Percentiles rank a stretch among this genome's conserved stretches.
phyloP scores from a whole-genome alignment of 1,140 invertebrate genomes.

The Lineus longissimus region DNA sequence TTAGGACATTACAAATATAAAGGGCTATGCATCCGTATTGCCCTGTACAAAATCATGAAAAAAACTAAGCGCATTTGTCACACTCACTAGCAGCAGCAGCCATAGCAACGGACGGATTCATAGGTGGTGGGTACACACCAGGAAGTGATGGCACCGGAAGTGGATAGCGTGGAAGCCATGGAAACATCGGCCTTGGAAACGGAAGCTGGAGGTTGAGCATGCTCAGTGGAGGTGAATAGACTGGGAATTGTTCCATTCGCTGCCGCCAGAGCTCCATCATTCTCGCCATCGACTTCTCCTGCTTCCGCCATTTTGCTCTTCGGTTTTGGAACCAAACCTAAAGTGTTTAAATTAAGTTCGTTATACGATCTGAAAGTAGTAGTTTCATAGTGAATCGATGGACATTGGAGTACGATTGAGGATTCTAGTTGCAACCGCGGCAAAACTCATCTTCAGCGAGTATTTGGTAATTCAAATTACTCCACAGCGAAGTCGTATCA shows the following conservation, averaged over 20 bases:
- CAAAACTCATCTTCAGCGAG: background rate
- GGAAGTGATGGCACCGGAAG: background rate
- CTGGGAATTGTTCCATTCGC: conserved; percentile 20
- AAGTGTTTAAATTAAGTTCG: conserved; percentile 6
- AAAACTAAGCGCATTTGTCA: no score
- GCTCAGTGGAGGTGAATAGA: conserved; percentile 19
- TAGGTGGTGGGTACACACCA: conserved; percentile 14
- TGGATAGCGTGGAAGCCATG: conserved; percentile 7
- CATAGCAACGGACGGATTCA: no score
- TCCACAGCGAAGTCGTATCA: no score
- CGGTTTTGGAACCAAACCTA: conserved; percentile 96
- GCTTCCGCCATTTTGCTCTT: conserved; percentile 93
- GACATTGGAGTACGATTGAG: background rate
- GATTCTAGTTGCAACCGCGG: background rate
- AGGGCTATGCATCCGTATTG: no score
- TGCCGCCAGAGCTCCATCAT: conserved; percentile 30
- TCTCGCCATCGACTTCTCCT: conserved; percentile 28
- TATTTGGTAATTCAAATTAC: no score
- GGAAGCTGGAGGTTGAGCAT: conserved; percentile 19
- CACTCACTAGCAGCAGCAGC: no score
- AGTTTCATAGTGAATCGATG: background rate
- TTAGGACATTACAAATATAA: no score
- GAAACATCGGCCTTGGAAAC: conserved; percentile 22
- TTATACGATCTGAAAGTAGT: no score
- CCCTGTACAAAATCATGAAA: no score